Conservation (phyloP, 2,797 vertebrate species). For the Mormyrops attenuatus region DNA sequence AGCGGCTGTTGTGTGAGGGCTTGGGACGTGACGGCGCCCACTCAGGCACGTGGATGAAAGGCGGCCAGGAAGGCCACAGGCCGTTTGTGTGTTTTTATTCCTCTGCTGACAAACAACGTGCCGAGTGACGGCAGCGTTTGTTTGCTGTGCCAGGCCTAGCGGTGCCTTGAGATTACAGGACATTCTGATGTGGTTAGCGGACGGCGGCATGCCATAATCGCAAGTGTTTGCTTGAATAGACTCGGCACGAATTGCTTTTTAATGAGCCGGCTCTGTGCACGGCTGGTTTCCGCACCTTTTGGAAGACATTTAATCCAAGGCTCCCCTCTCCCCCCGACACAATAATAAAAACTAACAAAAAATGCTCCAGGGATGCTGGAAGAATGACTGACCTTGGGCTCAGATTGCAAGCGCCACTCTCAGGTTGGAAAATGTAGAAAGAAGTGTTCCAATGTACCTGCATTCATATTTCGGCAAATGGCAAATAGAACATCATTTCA, state of each 20-base stretch:
- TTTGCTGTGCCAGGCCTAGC: slow-evolving; percentile 49
- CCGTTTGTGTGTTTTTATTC: slow-evolving; percentile 26
- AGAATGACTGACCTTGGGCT: background rate
- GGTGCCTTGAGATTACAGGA: slow-evolving; percentile 58
- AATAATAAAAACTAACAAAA: slow-evolving; percentile 22
- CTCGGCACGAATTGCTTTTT: slow-evolving; percentile 60
- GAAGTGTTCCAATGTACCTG: background rate
- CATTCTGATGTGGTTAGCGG: slow-evolving; percentile 61
- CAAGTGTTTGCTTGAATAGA: slow-evolving; percentile 66
- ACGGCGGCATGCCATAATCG: slow-evolving; percentile 64
- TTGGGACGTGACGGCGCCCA: slow-evolving; percentile 32
- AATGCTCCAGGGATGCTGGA: background rate
- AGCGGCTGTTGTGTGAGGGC: slow-evolving; percentile 43
- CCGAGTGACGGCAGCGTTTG: slow-evolving; percentile 51
- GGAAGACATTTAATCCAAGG: slow-evolving; percentile 53
- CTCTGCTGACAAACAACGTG: slow-evolving; percentile 55
- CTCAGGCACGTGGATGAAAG: slow-evolving; percentile 51
- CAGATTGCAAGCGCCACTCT: background rate
- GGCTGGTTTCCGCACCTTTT: slow-evolving; percentile 57
- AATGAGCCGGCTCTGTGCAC: slow-evolving; percentile 58
- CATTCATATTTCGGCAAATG: background rate
- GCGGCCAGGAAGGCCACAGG: slow-evolving; percentile 6
- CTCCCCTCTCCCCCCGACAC: slow-evolving; percentile 40
- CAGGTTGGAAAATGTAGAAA: background rate
- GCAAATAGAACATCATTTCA: background rate